Evolutionary conservation across 2,113 vertebrate species (phyloP).

Genomic region (Muntiacus muntjak): DNA sequence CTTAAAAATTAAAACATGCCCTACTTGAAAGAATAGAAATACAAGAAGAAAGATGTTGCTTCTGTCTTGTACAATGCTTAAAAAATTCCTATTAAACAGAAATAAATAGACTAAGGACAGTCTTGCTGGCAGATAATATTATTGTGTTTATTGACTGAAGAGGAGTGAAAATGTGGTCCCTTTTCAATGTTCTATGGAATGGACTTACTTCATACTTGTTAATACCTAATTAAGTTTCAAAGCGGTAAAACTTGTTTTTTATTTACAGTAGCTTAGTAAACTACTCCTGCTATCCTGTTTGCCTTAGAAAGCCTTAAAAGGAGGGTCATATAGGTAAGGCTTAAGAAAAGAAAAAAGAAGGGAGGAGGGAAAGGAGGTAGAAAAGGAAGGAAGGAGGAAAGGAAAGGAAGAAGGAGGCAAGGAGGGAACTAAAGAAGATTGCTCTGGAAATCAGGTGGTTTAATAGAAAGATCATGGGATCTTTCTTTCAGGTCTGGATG

Average conservation of each 20-base stretch:
- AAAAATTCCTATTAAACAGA: neutral
- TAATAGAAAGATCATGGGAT: neutral
- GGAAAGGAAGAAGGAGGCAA: rapidly evolving
- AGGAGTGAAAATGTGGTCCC: neutral
- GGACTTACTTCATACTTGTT: slow-evolving; percentile 1
- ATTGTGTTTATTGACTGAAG: slow-evolving; percentile 39
- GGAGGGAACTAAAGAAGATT: neutral
- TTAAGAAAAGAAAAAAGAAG: neutral
- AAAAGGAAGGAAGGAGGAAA: too few relatives aligned
- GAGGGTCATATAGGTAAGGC: neutral
- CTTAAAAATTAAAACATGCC: slow-evolving; percentile 15
- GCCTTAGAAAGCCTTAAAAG: neutral
- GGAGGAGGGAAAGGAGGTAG: rapidly evolving
- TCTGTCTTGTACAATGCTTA: neutral
- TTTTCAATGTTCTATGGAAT: neutral
- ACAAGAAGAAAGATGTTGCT: neutral
- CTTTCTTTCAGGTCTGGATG: neutral
- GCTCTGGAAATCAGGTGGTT: neutral
- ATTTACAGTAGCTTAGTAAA: slow-evolving; percentile 16
- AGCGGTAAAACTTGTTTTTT: neutral
- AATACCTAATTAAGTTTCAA: neutral
- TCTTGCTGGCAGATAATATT: slow-evolving; percentile 16
- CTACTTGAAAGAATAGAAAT: neutral
- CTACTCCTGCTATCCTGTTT: neutral
- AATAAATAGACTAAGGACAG: neutral